Percentiles rank a stretch among this genome's conserved stretches.
Conservation (phyloP, 2,113 vertebrate species). For the Dolichotis patagonum region DNA sequence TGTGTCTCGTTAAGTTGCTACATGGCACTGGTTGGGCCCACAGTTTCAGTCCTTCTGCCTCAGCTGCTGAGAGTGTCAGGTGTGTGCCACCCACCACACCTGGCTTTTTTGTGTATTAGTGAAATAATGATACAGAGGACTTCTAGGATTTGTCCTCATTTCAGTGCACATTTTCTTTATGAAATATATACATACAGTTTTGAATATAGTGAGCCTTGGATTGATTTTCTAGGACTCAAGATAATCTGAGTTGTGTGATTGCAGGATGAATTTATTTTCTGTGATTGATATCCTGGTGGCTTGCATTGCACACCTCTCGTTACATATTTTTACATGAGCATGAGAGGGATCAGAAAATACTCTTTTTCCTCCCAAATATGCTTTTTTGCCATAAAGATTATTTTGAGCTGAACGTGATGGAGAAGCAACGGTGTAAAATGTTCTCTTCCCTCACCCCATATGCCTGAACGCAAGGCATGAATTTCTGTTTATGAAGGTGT, state of each 20-base stretch:
- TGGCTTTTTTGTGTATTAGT: neutral
- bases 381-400: neutral
- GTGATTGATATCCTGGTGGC: neutral
- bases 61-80: neutral
- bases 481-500: neutral
- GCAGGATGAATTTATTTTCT: neutral
- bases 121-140: neutral
- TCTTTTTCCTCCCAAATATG: too few species aligned
- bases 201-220: conserved; percentile 17
- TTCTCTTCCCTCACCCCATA: neutral
- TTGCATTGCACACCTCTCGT: neutral
- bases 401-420: neutral
- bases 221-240: neutral
- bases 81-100: neutral
- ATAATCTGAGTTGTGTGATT: conserved; percentile 38
- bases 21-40: neutral
- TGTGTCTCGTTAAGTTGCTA: neutral
- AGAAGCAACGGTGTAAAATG: neutral
- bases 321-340: neutral
- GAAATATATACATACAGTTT: neutral
- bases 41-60: neutral
- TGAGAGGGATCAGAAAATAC: neutral
- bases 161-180: conserved; percentile 28
- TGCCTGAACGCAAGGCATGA: neutral
- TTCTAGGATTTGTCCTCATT: conserved; percentile 21